Conservation (phyloP, 2,888 invertebrate species). For the Dendrolimus pini region DNA sequence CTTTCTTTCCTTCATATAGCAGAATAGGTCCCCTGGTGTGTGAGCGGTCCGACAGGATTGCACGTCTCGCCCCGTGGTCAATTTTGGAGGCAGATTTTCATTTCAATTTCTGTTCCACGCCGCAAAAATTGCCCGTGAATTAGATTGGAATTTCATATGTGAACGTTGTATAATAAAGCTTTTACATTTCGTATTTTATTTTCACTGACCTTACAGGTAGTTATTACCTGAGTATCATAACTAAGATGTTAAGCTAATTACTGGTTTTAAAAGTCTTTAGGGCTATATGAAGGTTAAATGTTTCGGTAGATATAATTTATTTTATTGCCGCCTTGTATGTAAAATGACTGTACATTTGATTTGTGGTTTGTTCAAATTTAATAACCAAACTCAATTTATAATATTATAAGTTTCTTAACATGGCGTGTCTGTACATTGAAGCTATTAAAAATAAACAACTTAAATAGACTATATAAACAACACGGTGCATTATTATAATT, state of each 20-base stretch:
- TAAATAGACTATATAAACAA: too few species aligned
- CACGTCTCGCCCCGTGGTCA: not conserved
- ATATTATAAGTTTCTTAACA: not conserved
- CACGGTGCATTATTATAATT: too few species aligned
- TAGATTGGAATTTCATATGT: not conserved
- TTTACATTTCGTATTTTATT: not conserved
- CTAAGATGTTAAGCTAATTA: slow-evolving; percentile 11
- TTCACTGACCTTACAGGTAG: not conserved
- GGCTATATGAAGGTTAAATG: not conserved
- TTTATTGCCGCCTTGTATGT: not conserved
- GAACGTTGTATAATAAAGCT: not conserved
- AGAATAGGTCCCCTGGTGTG: not conserved
- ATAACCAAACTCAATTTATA: too few species aligned
- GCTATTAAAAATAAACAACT: too few species aligned
- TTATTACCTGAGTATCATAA: not conserved
- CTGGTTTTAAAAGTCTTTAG: slow-evolving; percentile 3
- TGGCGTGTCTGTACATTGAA: too few species aligned
- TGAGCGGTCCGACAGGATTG: not conserved
- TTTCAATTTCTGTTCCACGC: not conserved
- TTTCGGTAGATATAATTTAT: not conserved
- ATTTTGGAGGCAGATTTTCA: not conserved
- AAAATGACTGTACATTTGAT: not conserved
- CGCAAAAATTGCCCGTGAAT: not conserved
- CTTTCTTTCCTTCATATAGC: too few species aligned
- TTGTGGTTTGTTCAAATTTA: too few species aligned